phyloP scores from a whole-genome alignment of 30 jellyfish, hydroid and myxozoan species.

The Nemopilema nomurai region DNA sequence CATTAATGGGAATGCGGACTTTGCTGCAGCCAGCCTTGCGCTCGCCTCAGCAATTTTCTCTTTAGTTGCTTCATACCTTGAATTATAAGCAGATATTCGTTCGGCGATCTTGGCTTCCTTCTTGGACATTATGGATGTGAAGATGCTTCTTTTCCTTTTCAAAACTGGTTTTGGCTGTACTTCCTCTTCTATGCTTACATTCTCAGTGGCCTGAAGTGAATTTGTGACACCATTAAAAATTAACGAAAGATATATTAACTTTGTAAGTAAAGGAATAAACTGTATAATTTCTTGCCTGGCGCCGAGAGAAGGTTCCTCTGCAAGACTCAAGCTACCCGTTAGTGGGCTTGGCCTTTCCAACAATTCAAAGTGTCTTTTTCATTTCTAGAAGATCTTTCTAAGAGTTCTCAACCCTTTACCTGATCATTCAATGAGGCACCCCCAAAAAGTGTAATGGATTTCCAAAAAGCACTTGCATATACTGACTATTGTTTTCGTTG shows the following conservation, averaged over 20 bases:
- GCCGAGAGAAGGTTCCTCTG: too few relatives aligned
- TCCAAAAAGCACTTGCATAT: too few relatives aligned
- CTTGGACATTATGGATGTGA: slow-evolving; percentile 58
- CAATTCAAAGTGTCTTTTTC: too few relatives aligned
- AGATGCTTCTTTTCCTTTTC: slow-evolving; percentile 39
- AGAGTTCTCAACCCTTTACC: too few relatives aligned
- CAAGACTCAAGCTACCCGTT: too few relatives aligned
- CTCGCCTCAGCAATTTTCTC: slow-evolving; percentile 34
- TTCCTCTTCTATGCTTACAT: not conserved
- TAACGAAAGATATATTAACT: not conserved
- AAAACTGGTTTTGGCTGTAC: not conserved
- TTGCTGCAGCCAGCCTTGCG: slow-evolving; percentile 42
- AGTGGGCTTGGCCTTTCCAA: too few relatives aligned
- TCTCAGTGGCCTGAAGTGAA: not conserved
- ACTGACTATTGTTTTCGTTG: too few relatives aligned
- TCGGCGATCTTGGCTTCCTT: slow-evolving; percentile 48
- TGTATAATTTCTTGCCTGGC: too few relatives aligned
- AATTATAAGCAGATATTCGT: not conserved
- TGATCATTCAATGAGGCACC: too few relatives aligned
- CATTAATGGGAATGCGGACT: slow-evolving; percentile 52
- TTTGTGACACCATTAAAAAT: not conserved
- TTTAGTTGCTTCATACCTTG: slow-evolving; percentile 24
- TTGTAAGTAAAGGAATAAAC: not conserved
- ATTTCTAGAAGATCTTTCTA: too few relatives aligned
- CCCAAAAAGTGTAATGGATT: too few relatives aligned